phyloP scores from a whole-genome alignment of 2,888 invertebrate species.

The Eupelmus urozonus region DNA sequence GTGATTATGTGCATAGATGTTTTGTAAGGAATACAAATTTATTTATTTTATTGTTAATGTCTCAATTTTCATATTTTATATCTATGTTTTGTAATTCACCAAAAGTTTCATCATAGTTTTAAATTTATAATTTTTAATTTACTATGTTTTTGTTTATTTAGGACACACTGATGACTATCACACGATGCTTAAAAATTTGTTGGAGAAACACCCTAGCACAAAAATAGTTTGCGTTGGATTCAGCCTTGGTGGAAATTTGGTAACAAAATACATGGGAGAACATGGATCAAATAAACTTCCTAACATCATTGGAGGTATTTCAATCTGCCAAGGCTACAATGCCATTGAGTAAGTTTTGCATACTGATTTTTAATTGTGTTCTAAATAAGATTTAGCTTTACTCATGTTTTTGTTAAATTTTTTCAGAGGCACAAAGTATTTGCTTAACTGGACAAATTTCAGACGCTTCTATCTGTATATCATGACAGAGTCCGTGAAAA shows the following conservation, averaged over 20 bases:
- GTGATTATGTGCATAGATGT: no score
- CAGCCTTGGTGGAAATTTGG: conserved; percentile 94
- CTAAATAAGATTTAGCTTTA: no score
- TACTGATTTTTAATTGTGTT: conserved; percentile 7
- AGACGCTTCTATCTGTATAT: conserved; percentile 93
- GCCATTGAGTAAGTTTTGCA: conserved; percentile 89
- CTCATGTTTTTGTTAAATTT: conserved; percentile 3
- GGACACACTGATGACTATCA: conserved; percentile 94
- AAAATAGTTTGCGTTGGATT: conserved; percentile 92
- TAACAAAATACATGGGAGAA: conserved; percentile 95
- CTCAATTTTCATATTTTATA: no score
- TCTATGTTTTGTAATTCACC: no score
- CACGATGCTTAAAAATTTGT: conserved; percentile 88
- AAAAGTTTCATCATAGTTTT: no score
- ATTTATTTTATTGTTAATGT: no score
- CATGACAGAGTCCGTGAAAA: conserved; percentile 95
- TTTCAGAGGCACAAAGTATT: conserved; percentile 86
- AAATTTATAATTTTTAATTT: no score
- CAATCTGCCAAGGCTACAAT: conserved; percentile 96
- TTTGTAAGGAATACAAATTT: no score
- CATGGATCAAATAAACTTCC: conserved; percentile 80
- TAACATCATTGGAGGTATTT: conserved; percentile 91
- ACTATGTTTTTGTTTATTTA: conserved; percentile 77
- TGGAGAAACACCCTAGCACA: conserved; percentile 86
- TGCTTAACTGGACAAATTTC: conserved; percentile 93